Evolutionary conservation across 2,888 invertebrate genomes (phyloP).

Genomic region (Tholera decimalis): DNA sequence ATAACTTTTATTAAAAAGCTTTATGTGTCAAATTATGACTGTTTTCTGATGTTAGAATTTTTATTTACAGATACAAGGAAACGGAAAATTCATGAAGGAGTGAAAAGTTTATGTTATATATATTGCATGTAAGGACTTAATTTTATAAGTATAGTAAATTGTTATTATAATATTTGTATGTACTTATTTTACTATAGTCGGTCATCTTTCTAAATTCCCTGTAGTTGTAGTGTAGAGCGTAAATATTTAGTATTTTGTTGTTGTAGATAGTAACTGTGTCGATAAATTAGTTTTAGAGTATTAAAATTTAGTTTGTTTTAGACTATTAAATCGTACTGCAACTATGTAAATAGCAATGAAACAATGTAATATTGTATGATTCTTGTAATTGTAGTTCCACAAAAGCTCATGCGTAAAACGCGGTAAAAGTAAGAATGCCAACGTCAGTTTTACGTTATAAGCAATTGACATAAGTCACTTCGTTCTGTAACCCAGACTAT

Average conservation of each 20-base stretch:
- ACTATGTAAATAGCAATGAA: no score
- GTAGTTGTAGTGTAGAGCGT: not conserved
- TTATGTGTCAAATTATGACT: not conserved
- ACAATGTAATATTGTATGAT: no score
- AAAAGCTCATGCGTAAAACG: no score
- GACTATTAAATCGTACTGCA: no score
- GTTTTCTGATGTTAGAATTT: conserved; percentile 47
- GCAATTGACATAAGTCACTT: no score
- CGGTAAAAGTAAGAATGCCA: no score
- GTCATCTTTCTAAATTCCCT: conserved; percentile 1
- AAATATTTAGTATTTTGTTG: not conserved
- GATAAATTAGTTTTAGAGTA: not conserved
- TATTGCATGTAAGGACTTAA: conserved; percentile 35
- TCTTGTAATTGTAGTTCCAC: no score
- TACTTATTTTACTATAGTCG: conserved; percentile 19
- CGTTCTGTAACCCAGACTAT: no score
- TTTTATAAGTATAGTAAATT: conserved; percentile 56
- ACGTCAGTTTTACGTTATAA: no score
- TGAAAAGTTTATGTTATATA: conserved; percentile 30
- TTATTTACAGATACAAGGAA: conserved; percentile 93
- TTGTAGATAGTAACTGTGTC: not conserved
- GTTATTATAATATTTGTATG: conserved; percentile 9
- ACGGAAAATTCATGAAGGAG: conserved; percentile 93
- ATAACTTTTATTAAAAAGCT: no score
- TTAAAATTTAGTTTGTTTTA: not conserved